Evolutionary conservation across 2,888 invertebrate genomes (phyloP), one percentile per base, ranked within the genome.

Genomic region (Phorcus lineatus): DNA sequence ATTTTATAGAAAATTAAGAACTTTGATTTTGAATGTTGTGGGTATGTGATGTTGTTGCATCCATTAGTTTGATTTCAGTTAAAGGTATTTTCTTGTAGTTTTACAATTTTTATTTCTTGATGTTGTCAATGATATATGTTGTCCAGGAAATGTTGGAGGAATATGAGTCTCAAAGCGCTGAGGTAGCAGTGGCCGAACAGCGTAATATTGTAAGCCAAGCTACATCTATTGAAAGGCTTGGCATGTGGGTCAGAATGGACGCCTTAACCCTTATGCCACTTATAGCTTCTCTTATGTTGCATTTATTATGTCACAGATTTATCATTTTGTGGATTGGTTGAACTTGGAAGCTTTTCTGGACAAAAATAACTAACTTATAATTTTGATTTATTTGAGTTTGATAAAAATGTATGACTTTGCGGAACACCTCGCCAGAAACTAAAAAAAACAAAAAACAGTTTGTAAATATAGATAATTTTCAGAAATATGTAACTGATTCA

Each of bases 201-300:
- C 28, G 54, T 24, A 31, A 77, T 54, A 55, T 55, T 36, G 77
- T 77, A 77, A 77, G 77, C 54, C 53, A 74, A 52, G 74, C 47
- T 52, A 24, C 53, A 24, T 19, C 17, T 47, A 74, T 74, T 24
- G 74, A 40, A 31, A 24, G 24, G 74, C 74, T 74, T 74, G 53
- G 74, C 74, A 74, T 74, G 74, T 24, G 74, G 74, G 47, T 11
- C 47, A 13, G 47, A 47, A 47, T 47, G 24, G 22, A 22, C 16
- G 66, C 28, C 17, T 16, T 66, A 28, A 66, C 66, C 24, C 13
- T 66, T 19, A 66, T 66, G 24, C 16, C 13, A 11, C 47, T 1
- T 47, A 47, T 11, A 47, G 47, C 47, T 47, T 47, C 7, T 47
- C 47, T 47, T 47, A 47, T 47, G 47, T 47, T 47, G 47, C 47